Evolutionary conservation across 1,140 invertebrate genomes (phyloP), one percentile per base, ranked within the genome.

Genomic region (Temnothorax curvispinosus): DNA sequence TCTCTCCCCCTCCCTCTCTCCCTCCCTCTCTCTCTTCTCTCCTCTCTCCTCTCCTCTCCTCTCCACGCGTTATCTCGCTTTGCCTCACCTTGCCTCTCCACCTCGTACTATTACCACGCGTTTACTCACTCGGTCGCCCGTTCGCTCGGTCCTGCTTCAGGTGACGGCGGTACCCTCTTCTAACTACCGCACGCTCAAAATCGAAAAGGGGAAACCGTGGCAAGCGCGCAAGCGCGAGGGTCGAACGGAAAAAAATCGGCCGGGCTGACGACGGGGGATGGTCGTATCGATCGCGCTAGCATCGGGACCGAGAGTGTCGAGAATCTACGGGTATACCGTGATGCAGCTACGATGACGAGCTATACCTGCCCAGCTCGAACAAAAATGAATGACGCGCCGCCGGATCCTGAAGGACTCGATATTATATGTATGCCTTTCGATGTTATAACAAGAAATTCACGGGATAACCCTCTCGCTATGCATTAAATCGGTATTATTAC

Each of bases 241-340:
- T 92, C 92, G 92, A 92, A 93, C 86, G 90, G 91, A 90, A 95
- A 95, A 95, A 95, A 95, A 94, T 95, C 94, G 94, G 94, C 92
- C 91, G 91, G 92, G 91, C 92, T 92, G 92, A 74, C 56, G 78
- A 38, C 74, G 89, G 80, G 58, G 81, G 62, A 72, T 90, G 93
- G 91, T 92, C 93, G 94, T 95, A 95, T 95, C 94, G 94, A 95
- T 95, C 94, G 93, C 91, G 87, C 91, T 89, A 92, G 93, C 93
- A 94, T 93, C 90, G 86, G 90, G 90, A 93, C 91, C 93, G 91
- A 91, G 77, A 81, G 64, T 35, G 87, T 87, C 80, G 85, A 69
- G 77, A 74, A 76, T 90, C 82, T 78, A 85, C 75, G 87, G 75
- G 87, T 88, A 90, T 60, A 78, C 76, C 84, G 76, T 74, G 87